phyloP scores from a whole-genome alignment of 1,140 invertebrate species.

The Drosophila fuyamai region DNA sequence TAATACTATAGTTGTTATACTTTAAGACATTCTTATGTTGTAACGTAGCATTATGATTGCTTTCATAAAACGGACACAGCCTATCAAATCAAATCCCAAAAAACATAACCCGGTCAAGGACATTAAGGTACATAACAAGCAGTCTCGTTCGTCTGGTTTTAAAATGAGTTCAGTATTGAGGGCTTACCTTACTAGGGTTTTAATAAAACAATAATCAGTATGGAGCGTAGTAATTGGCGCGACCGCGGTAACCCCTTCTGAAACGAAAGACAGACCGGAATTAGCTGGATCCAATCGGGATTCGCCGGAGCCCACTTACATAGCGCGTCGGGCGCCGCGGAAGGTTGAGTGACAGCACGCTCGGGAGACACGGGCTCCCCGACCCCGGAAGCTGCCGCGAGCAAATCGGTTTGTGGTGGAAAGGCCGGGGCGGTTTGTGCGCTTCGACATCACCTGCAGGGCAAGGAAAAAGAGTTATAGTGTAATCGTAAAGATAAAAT shows the following conservation, averaged over 20 bases:
- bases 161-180: slow-evolving; percentile 5
- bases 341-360: slow-evolving; percentile 87
- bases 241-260: slow-evolving; percentile 84
- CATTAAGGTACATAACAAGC: not conserved
- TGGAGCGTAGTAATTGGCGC: slow-evolving; percentile 83
- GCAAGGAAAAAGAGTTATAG: not conserved
- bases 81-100: not conserved
- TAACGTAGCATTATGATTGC: too few relatives aligned
- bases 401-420: slow-evolving; percentile 96
- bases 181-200: slow-evolving; percentile 81
- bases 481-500: not conserved
- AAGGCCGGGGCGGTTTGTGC: slow-evolving; percentile 98
- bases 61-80: not conserved
- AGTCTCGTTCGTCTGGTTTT: slow-evolving; percentile 26
- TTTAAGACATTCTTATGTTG: too few relatives aligned
- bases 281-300: slow-evolving; percentile 38
- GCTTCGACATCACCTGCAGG: slow-evolving; percentile 95
- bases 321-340: slow-evolving; percentile 79
- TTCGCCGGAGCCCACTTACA: slow-evolving; percentile 58
- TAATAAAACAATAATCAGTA: slow-evolving; percentile 84
- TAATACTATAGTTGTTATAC: too few relatives aligned
- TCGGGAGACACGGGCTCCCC: slow-evolving; percentile 86
- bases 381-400: slow-evolving; percentile 88
- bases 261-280: slow-evolving; percentile 80
- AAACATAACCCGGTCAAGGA: not conserved